Conservation (phyloP, 37 sponge, comb jelly and placozoan genomes). For the Petrosia ficiformis region DNA sequence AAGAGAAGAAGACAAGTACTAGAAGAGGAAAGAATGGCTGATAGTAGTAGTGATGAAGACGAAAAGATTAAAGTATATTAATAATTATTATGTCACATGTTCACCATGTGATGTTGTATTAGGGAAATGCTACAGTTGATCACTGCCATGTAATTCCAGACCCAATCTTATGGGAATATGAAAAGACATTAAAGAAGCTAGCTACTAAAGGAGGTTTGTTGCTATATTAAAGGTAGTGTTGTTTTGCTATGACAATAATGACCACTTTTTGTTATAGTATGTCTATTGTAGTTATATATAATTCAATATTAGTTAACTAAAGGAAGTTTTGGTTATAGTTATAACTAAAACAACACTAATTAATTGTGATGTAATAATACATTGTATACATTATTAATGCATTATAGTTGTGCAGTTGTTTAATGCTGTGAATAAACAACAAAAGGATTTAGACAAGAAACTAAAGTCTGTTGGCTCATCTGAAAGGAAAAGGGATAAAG, state of each 20-base stretch:
- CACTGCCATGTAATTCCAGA: constrained; percentile 13
- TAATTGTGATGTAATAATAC: too few relatives aligned
- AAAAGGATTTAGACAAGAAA: constrained; percentile 52
- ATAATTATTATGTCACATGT: background rate
- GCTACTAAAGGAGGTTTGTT: constrained; percentile 62
- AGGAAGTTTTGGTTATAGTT: too few relatives aligned
- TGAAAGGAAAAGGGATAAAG: constrained; percentile 66
- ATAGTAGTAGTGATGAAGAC: background rate
- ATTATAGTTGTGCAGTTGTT: constrained; percentile 76
- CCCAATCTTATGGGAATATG: constrained; percentile 10
- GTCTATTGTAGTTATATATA: too few relatives aligned
- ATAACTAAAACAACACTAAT: too few relatives aligned
- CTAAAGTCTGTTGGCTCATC: constrained; percentile 58
- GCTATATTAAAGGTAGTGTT: too few relatives aligned
- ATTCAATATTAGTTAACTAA: too few relatives aligned
- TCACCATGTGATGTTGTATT: background rate
- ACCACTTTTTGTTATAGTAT: too few relatives aligned
- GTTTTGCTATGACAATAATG: too few relatives aligned
- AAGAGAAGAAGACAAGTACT: background rate
- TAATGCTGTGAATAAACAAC: constrained; percentile 82
- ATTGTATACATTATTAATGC: too few relatives aligned
- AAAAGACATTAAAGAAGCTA: constrained; percentile 52
- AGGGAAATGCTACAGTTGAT: background rate
- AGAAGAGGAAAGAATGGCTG: background rate
- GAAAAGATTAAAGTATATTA: background rate